These are phyloP conservation scores for Seriola dumerili DNA, from an alignment of 2,113 vertebrate genomes.

Conservation along the genomic window DNA sequence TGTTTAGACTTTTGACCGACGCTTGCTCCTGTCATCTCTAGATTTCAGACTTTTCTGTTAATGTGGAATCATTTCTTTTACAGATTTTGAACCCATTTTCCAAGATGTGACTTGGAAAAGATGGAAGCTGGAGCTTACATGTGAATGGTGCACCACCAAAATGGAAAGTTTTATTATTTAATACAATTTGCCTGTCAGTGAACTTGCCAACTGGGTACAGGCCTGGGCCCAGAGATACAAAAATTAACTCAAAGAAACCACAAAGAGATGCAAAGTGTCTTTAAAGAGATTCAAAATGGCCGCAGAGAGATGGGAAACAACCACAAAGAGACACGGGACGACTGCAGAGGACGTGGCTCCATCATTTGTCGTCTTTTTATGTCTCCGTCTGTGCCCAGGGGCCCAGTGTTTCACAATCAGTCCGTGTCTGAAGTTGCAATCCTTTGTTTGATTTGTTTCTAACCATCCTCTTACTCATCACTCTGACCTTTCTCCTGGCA, in stretches of 20 bases:
- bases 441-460: neutral
- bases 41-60: too few species aligned
- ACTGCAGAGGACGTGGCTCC: neutral
- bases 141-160: too few species aligned
- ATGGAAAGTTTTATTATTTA: neutral
- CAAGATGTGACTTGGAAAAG: neutral
- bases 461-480: neutral
- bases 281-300: neutral
- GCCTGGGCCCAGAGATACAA: neutral
- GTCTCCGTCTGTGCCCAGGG: neutral
- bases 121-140: too few species aligned
- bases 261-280: neutral
- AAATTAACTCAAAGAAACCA: neutral
- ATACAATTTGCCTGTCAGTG: neutral
- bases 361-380: neutral
- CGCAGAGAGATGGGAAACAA: too few species aligned
- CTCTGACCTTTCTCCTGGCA: neutral
- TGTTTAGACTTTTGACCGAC: too few species aligned
- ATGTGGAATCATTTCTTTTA: too few species aligned
- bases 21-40: too few species aligned
- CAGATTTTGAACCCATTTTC: neutral
- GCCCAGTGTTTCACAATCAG: neutral
- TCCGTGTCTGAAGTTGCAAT: neutral
- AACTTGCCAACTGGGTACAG: neutral
- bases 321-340: neutral